Conservation (phyloP, 2,113 vertebrate species). For the Globicephala melas region DNA sequence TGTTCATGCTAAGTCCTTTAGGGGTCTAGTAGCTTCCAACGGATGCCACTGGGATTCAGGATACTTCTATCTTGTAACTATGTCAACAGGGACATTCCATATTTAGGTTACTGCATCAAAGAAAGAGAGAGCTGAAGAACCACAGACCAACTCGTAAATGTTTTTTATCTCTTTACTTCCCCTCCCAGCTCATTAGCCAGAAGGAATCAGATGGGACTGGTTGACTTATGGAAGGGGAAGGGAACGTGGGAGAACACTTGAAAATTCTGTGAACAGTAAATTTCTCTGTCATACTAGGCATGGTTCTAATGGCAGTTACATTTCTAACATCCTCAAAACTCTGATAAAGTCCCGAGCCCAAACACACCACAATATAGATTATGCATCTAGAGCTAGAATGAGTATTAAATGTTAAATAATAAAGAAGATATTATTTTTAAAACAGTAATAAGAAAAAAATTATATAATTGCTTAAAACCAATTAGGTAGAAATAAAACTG, state of each 20-base stretch:
- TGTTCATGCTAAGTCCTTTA: neutral
- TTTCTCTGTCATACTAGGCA: neutral
- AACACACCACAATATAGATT: neutral
- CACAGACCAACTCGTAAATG: neutral
- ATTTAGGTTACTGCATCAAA: neutral
- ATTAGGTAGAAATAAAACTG: neutral
- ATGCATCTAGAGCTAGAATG: neutral
- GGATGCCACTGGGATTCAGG: neutral
- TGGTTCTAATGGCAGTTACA: neutral
- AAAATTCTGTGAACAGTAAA: neutral
- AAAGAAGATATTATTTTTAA: neutral
- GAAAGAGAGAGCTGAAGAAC: neutral
- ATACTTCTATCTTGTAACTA: neutral
- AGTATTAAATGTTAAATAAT: neutral
- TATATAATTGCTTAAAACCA: neutral
- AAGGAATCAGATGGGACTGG: neutral
- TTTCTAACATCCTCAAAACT: neutral
- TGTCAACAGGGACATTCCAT: neutral
- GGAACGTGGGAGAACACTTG: neutral
- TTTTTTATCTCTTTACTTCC: neutral
- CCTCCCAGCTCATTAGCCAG: neutral
- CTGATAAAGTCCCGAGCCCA: neutral
- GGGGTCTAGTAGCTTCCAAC: neutral
- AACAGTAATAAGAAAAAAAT: neutral
- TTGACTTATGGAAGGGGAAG: neutral